Conservation (phyloP, 2,113 vertebrate species). For the Eira barbara region DNA sequence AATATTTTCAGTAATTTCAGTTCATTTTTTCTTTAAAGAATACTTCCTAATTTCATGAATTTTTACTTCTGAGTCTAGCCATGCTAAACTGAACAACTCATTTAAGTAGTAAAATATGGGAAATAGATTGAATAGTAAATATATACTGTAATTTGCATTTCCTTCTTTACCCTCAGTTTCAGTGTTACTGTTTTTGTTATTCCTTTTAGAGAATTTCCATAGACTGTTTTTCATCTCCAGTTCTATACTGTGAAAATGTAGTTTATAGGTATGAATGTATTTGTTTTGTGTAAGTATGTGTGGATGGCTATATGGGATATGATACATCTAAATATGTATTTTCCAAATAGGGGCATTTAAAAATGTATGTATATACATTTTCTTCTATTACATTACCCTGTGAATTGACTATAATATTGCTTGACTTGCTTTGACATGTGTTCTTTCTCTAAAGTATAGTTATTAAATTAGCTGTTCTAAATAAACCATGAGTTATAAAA, state of each 20-base stretch:
- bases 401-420: not conserved
- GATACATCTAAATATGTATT: not conserved
- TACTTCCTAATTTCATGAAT: not conserved
- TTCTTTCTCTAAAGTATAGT: not conserved
- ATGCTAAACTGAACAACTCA: not conserved
- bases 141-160: not conserved
- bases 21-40: not conserved
- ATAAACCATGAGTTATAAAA: not conserved
- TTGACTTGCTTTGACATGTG: not conserved
- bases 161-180: not conserved
- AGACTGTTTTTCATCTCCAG: not conserved
- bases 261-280: not conserved
- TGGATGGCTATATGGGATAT: not conserved
- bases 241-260: not conserved
- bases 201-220: slow-evolving; percentile 1
- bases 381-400: not conserved
- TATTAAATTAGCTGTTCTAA: not conserved
- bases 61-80: not conserved
- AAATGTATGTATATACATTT: not conserved
- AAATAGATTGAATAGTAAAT: not conserved
- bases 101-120: not conserved
- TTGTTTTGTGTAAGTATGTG: not conserved
- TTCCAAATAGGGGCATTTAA: not conserved
- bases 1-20: not conserved
- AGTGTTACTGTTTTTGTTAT: not conserved